Evolutionary conservation across 1,140 invertebrate genomes (phyloP).

Genomic region (Drosophila punjabiensis): DNA sequence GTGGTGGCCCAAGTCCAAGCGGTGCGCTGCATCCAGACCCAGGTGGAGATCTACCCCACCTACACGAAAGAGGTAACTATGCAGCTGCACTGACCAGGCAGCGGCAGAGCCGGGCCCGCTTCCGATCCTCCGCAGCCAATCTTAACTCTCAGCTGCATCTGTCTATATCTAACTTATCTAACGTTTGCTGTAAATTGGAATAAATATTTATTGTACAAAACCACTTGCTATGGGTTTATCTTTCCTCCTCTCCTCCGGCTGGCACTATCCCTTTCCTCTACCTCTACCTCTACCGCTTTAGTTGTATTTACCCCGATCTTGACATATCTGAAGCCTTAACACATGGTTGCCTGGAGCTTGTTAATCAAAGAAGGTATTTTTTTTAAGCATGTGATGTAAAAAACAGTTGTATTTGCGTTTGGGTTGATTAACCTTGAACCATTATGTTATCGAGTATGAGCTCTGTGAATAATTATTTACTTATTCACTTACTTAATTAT

Average conservation of each 20-base stretch:
- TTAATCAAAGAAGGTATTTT: background rate
- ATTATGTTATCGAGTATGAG: too few species aligned
- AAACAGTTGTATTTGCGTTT: background rate
- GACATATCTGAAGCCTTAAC: background rate
- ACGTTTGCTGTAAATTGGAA: constrained; percentile 55
- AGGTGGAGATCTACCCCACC: constrained; percentile 82
- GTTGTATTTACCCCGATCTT: background rate
- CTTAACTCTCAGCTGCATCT: constrained; percentile 38
- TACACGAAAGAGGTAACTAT: constrained; percentile 85
- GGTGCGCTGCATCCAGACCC: constrained; percentile 78
- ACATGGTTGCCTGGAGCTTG: constrained; percentile 15
- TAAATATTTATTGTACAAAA: constrained; percentile 63
- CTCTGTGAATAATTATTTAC: background rate
- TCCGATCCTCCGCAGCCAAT: constrained; percentile 37
- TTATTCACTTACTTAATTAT: background rate
- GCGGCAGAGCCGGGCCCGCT: constrained; percentile 19
- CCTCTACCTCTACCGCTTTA: constrained; percentile 1
- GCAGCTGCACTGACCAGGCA: constrained; percentile 62
- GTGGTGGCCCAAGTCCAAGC: constrained; percentile 75
- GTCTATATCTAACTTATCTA: constrained; percentile 50
- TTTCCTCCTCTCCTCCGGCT: constrained; percentile 16
- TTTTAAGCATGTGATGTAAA: background rate
- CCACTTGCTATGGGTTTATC: constrained; percentile 43
- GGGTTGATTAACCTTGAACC: background rate
- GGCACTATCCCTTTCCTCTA: constrained; percentile 10